Percentiles rank a stretch among this genome's conserved stretches.
Conservation (phyloP, 2,113 vertebrate species). For the Antigone vipio region DNA sequence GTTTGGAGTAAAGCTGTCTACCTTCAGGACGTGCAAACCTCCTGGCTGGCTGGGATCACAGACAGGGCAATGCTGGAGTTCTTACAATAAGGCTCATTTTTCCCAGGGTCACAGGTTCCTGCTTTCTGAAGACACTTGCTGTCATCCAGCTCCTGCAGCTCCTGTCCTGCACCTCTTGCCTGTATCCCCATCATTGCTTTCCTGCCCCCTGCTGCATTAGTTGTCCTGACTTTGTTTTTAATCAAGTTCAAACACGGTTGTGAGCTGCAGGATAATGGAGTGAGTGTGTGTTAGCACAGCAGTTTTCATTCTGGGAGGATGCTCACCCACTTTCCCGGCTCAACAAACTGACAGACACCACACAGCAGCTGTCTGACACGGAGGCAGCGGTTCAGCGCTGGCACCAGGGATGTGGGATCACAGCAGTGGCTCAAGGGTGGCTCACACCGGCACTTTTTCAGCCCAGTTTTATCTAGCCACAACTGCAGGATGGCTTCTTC, state of each 20-base stretch:
- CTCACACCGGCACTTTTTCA: not conserved
- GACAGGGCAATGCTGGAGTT: not conserved
- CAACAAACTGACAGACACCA: not conserved
- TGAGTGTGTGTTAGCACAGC: not conserved
- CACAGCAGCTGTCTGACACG: not conserved
- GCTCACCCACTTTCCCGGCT: not conserved
- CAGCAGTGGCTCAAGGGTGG: not conserved
- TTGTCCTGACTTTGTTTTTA: not conserved
- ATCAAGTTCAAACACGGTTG: not conserved
- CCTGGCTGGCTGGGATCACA: not conserved
- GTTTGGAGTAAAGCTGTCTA: not conserved
- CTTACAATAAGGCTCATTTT: not conserved
- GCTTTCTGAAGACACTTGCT: not conserved
- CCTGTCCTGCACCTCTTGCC: not conserved
- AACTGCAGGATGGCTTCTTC: not conserved
- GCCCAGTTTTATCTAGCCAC: not conserved
- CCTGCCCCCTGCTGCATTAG: not conserved
- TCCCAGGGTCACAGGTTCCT: not conserved
- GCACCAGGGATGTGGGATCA: not conserved
- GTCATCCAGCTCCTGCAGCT: not conserved
- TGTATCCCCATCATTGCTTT: not conserved
- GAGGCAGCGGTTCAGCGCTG: rapidly evolving
- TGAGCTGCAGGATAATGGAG: not conserved
- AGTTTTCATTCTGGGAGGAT: not conserved
- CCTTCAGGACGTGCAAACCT: not conserved